Conservation (phyloP, 2,888 invertebrate genomes). For the Cephus rjabovi region DNA sequence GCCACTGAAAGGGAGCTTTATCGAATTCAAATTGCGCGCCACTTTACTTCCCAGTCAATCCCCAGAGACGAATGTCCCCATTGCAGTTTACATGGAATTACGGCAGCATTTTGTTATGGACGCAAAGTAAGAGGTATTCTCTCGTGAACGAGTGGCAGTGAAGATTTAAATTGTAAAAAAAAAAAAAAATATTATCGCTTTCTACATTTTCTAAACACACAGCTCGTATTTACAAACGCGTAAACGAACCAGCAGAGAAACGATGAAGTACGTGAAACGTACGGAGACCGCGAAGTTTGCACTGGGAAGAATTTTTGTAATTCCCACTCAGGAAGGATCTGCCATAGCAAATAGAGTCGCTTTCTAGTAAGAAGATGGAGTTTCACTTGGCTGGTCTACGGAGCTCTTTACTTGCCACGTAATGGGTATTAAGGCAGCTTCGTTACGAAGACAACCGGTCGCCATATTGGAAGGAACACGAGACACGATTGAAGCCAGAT, state of each 20-base stretch:
- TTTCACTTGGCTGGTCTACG: not conserved
- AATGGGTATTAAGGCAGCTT: slow-evolving; percentile 37
- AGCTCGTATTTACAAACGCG: not conserved
- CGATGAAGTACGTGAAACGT: not conserved
- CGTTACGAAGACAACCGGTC: slow-evolving; percentile 25
- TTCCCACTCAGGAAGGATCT: not conserved
- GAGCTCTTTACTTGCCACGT: not conserved
- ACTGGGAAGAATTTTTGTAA: not conserved
- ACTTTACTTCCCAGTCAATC: not conserved
- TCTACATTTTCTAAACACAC: not conserved
- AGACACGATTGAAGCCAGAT: slow-evolving; percentile 21
- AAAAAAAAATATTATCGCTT: not conserved
- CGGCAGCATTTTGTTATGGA: not conserved
- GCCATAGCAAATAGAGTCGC: not conserved
- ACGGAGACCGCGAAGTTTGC: not conserved
- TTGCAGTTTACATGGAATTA: not conserved
- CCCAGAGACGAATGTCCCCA: not conserved
- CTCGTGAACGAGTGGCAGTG: not conserved
- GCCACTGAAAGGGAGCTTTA: not conserved
- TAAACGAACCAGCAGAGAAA: too few relatives aligned
- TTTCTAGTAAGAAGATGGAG: not conserved
- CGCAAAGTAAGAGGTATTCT: not conserved
- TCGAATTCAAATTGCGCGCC: not conserved
- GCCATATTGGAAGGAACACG: slow-evolving; percentile 15
- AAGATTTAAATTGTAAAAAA: not conserved